A percentile compares a stretch with the other conserved stretches of the same genome.
phyloP scores from a whole-genome alignment of 2,888 invertebrate species.

The Pristionchus japonicus region DNA sequence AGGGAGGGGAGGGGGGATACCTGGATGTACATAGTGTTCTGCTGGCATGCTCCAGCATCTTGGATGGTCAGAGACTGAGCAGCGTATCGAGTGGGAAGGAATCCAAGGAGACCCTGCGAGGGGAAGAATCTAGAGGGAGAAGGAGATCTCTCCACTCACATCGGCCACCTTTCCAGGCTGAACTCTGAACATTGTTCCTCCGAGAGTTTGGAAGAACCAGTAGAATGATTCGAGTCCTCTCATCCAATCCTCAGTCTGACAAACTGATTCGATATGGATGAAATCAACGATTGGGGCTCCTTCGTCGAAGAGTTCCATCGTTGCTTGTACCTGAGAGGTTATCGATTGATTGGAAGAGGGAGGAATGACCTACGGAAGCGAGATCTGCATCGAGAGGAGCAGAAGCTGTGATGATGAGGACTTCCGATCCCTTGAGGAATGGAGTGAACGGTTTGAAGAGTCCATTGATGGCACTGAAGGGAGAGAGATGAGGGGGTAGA shows the following conservation, averaged over 20 bases:
- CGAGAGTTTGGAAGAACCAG: neutral
- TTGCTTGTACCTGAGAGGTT: neutral
- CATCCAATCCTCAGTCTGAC: neutral
- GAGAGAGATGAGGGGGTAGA: neutral
- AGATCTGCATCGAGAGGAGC: constrained; percentile 32
- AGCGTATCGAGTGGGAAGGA: constrained; percentile 45
- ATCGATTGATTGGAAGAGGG: neutral
- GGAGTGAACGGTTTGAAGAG: neutral
- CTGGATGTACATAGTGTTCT: constrained; percentile 33
- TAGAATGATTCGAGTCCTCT: neutral
- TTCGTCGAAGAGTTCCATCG: constrained; percentile 24
- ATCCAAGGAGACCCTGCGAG: neutral
- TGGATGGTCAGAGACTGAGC: neutral
- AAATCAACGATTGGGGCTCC: constrained; percentile 21
- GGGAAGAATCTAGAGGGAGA: neutral
- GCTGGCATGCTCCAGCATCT: neutral
- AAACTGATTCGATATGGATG: constrained; percentile 32
- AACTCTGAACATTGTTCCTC: constrained; percentile 35
- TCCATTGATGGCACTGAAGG: constrained; percentile 9
- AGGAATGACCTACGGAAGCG: neutral
- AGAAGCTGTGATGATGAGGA: constrained; percentile 30
- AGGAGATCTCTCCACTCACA: neutral
- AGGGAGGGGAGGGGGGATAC: neutral
- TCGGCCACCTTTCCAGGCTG: neutral
- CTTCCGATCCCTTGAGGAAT: constrained; percentile 31